A percentile compares a stretch with the other conserved stretches of the same genome.
These are phyloP conservation scores for Parascotia fuliginaria DNA, from an alignment of 2,888 invertebrate species.

Conservation along the genomic window DNA sequence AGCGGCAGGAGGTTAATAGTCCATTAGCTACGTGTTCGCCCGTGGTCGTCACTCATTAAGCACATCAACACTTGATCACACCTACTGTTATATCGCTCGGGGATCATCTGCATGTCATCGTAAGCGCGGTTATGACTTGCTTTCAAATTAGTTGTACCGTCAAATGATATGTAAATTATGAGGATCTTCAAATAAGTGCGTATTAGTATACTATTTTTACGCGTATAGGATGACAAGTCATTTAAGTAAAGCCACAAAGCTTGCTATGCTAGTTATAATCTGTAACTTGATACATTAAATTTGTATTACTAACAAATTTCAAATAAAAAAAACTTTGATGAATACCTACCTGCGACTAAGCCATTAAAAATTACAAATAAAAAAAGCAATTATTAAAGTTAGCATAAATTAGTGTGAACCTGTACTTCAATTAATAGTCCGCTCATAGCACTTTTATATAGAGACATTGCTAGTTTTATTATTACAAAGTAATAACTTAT, in stretches of 20 bases:
- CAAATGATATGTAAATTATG: conserved; percentile 1
- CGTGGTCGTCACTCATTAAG: conserved; percentile 35
- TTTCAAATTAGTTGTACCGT: conserved; percentile 9
- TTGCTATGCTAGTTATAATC: too few species aligned
- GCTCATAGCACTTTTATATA: conserved; percentile 4
- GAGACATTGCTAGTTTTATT: conserved; percentile 51
- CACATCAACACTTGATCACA: conserved; percentile 16
- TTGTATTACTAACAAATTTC: too few species aligned
- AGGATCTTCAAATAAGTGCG: not conserved
- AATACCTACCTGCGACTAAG: too few species aligned
- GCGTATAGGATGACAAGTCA: not conserved
- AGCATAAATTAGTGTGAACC: conserved; percentile 7
- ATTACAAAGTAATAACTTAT: conserved; percentile 21
- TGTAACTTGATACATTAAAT: too few species aligned
- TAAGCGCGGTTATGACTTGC: conserved; percentile 41
- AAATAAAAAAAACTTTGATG: too few species aligned
- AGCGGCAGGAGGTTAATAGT: conserved; percentile 72
- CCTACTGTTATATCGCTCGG: conserved; percentile 1
- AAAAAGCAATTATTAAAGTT: too few species aligned
- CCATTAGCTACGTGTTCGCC: conserved; percentile 67
- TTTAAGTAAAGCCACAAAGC: too few species aligned
- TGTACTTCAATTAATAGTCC: not conserved
- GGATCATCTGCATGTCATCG: conserved; percentile 13
- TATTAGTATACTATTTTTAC: not conserved
- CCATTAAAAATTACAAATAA: too few species aligned